Evolutionary conservation across 2,113 vertebrate genomes (phyloP).

Genomic region (Syngnathus typhle): DNA sequence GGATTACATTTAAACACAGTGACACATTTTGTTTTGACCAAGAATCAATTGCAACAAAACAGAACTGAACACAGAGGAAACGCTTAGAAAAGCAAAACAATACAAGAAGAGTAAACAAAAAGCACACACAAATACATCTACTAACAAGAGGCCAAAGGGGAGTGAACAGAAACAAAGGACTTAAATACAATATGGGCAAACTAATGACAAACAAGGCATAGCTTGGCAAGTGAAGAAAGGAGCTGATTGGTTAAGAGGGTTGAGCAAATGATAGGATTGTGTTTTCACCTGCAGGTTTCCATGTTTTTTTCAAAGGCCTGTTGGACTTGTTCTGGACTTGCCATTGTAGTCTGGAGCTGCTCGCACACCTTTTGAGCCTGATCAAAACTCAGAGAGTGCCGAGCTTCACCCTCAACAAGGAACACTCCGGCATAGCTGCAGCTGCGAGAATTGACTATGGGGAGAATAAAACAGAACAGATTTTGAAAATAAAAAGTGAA

Average conservation of each 20-base stretch:
- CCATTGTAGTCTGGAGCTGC: constrained; percentile 67
- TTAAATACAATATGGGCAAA: not conserved
- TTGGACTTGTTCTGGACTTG: constrained; percentile 66
- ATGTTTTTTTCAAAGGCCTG: constrained; percentile 60
- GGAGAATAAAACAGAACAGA: not conserved
- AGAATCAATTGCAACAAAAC: not conserved
- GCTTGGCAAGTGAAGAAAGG: not conserved
- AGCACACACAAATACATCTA: not conserved
- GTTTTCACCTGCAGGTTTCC: constrained; percentile 86
- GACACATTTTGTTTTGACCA: not conserved
- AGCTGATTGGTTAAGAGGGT: not conserved
- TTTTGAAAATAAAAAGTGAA: not conserved
- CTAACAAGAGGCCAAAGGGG: not conserved
- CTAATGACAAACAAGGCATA: not conserved
- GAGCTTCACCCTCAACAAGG: constrained; percentile 74
- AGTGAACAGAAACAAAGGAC: not conserved
- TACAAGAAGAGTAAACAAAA: not conserved
- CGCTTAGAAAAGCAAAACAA: not conserved
- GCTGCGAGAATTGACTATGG: constrained; percentile 64
- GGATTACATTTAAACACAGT: too few species aligned
- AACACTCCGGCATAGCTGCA: constrained; percentile 83
- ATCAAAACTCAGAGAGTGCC: constrained; percentile 71
- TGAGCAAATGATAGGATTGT: not conserved
- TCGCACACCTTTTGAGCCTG: constrained; percentile 71
- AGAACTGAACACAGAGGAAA: not conserved